Percentiles rank a stretch among this genome's conserved stretches.
Conservation (phyloP, 2,113 vertebrate genomes). For the Mus pahari region DNA sequence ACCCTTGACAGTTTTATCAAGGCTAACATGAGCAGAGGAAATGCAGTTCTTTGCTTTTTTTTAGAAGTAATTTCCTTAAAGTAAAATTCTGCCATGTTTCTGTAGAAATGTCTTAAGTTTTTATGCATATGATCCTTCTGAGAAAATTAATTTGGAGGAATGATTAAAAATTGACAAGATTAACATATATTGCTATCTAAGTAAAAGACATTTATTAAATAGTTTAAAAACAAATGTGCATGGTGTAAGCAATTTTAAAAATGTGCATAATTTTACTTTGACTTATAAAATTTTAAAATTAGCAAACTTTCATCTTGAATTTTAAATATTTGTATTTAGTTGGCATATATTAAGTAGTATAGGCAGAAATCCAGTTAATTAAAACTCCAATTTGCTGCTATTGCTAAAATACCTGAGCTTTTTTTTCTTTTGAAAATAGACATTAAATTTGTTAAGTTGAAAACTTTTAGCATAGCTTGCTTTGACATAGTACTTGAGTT, state of each 20-base stretch:
- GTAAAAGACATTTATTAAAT: constrained; percentile 6
- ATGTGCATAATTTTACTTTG: constrained; percentile 12
- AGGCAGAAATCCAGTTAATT: constrained; percentile 11
- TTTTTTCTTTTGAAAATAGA: neutral
- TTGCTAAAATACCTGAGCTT: neutral
- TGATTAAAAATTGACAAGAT: constrained; percentile 34
- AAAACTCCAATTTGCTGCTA: neutral
- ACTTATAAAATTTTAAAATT: constrained; percentile 40
- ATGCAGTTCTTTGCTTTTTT: constrained; percentile 16
- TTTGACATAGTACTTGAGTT: constrained; percentile 21
- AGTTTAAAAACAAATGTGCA: constrained; percentile 7
- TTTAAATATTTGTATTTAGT: constrained; percentile 18
- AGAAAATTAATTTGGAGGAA: constrained; percentile 26
- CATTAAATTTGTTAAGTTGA: constrained; percentile 7
- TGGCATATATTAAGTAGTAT: neutral
- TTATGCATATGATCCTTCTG: constrained; percentile 4
- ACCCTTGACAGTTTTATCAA: neutral
- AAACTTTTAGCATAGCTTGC: constrained; percentile 37
- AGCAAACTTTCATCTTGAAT: neutral
- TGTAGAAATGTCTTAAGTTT: constrained; percentile 18
- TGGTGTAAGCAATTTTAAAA: neutral
- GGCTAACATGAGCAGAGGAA: neutral
- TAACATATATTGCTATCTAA: constrained; percentile 22
- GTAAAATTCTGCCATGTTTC: neutral
- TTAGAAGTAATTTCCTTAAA: constrained; percentile 50